Evolutionary conservation across 2,113 vertebrate species (phyloP), one percentile per base, ranked within the genome.

Genomic region (Callopanchax toddi): DNA sequence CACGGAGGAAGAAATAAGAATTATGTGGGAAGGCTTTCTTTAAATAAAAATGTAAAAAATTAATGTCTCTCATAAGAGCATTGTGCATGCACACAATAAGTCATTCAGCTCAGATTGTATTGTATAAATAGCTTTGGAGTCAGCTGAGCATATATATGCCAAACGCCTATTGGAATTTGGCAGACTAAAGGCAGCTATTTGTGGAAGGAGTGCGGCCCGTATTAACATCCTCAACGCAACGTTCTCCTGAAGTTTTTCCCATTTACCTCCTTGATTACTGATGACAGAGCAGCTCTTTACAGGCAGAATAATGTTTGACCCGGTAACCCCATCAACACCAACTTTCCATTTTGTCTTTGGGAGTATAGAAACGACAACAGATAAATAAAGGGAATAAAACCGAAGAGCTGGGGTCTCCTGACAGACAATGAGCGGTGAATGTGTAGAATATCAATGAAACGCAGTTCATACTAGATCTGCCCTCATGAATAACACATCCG

Each of bases 401-500:
- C 79, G 78, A 86, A 81, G 71, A 67, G 71, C 63, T 60, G 3
- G 2, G 86, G 77, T 18, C 88, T 79, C 85, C 37, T 72, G 86
- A 78, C 72, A 82, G 88, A 82, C 82, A 83, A 89, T 73, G 83
- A 73, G 74, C 83, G 74, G 83, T 55, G 79, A 84, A 76, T 72
- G 73, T 45, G 67, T 67, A 34, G 90, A 92, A 92, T 92, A 90
- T 89, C 86, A 92, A 90, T 90, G 89, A 86, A 80, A 87, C 76
- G 85, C 43, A 90, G 91, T 93, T 92, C 89, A 92, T 87, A 86
- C 79, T 77, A 77, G 83, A 87, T 86, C 87, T 88, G 89, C 89
- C 89, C 91, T 92, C 90, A 92, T 93, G 90, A 92, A 92, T 92
- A 92, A 92, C 84, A 84, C 86, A 91, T 91, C 62, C 80, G 63